Conservation (phyloP, 1,140 invertebrate species). For the Leguminivora glycinivorella region DNA sequence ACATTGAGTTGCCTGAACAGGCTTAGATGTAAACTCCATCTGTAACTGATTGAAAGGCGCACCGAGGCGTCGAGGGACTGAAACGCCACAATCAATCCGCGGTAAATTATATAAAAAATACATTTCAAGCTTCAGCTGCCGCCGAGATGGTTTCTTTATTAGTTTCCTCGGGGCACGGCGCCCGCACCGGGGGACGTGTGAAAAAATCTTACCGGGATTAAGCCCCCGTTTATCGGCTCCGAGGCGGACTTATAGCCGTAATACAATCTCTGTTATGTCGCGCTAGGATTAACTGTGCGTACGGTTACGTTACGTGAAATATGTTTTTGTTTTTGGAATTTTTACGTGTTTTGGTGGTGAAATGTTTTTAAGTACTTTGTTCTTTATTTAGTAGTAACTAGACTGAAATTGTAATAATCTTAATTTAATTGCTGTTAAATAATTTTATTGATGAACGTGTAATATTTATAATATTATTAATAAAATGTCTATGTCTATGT, state of each 20-base stretch:
- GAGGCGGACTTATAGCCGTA: conserved; percentile 72
- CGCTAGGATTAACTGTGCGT: conserved; percentile 57
- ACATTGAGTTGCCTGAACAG: not conserved
- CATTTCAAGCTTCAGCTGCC: conserved; percentile 76
- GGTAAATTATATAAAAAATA: conserved; percentile 79
- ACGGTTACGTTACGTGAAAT: conserved; percentile 57
- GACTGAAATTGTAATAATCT: no score
- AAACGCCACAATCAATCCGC: conserved; percentile 67
- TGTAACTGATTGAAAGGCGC: not conserved
- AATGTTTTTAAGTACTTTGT: no score
- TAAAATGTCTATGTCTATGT: no score
- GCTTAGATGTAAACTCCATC: not conserved
- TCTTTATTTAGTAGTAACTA: no score
- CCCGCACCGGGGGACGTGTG: conserved; percentile 64
- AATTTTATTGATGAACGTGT: no score
- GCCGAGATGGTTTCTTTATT: conserved; percentile 77
- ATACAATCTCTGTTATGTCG: conserved; percentile 76
- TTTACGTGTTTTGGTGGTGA: not conserved
- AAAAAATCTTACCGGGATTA: conserved; percentile 72
- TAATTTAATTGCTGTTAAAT: no score
- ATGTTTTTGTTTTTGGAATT: conserved; percentile 31
- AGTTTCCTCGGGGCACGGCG: conserved; percentile 63
- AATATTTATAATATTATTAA: no score
- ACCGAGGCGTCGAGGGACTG: conserved; percentile 34
- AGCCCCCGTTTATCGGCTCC: conserved; percentile 67